Conservation (phyloP, 2,797 vertebrate genomes). For the Sebastes dallii region DNA sequence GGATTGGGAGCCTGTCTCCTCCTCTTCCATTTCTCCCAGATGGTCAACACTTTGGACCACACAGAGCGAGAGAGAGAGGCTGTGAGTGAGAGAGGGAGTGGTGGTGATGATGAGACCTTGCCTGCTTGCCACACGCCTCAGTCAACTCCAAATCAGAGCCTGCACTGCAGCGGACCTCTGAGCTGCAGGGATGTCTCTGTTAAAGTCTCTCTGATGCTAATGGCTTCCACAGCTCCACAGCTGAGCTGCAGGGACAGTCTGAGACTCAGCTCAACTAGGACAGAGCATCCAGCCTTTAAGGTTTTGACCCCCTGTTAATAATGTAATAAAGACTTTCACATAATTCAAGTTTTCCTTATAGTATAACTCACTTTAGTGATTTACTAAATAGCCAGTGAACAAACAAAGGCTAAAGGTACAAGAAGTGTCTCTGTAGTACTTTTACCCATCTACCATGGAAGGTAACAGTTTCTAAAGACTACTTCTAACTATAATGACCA, state of each 20-base stretch:
- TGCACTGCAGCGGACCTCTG: slow-evolving; percentile 29
- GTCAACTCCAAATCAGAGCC: slow-evolving; percentile 32
- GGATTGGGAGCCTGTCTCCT: slow-evolving; percentile 70
- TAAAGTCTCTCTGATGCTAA: slow-evolving; percentile 42
- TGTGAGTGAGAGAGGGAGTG: slow-evolving; percentile 21
- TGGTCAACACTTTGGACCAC: slow-evolving; percentile 66
- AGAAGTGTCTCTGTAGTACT: neutral
- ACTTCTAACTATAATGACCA: too few relatives aligned
- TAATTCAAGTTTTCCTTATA: neutral
- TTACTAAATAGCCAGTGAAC: neutral
- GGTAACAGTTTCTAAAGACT: too few relatives aligned
- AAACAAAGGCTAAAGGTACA: neutral
- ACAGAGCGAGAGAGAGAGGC: slow-evolving; percentile 42
- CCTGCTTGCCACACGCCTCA: slow-evolving; percentile 58
- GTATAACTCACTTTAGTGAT: neutral
- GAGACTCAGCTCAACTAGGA: neutral
- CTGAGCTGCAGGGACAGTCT: slow-evolving; percentile 32
- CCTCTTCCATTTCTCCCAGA: slow-evolving; percentile 60
- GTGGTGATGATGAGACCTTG: slow-evolving; percentile 57
- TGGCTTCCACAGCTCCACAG: slow-evolving; percentile 55
- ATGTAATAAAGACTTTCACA: neutral
- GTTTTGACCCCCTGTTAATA: neutral
- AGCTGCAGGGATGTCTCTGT: slow-evolving; percentile 51
- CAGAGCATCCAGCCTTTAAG: neutral
- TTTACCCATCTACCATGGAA: neutral